Percentiles rank a stretch among this genome's conserved stretches.
phyloP scores from a whole-genome alignment of 1,140 invertebrate species.

The Maconellicoccus hirsutus region DNA sequence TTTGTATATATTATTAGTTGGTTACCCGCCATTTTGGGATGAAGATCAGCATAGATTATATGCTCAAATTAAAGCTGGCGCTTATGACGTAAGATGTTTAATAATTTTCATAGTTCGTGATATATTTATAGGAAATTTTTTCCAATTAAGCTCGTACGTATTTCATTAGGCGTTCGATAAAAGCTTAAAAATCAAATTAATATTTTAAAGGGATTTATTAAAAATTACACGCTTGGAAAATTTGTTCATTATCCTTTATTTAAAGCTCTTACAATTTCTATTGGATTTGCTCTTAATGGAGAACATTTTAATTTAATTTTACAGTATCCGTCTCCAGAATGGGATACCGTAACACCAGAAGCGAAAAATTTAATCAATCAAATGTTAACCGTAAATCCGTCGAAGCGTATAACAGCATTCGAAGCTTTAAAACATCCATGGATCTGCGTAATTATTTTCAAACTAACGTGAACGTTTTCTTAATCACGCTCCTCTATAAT shows the following conservation, averaged over 20 bases:
- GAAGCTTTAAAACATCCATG: constrained; percentile 98
- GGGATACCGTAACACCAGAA: constrained; percentile 99
- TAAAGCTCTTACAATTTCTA: too few species aligned
- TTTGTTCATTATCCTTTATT: too few species aligned
- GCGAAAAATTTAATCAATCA: constrained; percentile 99
- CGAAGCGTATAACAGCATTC: constrained; percentile 93
- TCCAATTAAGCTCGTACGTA: too few species aligned
- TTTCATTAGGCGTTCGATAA: too few species aligned
- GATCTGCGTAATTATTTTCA: constrained; percentile 79
- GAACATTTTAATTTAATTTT: too few species aligned
- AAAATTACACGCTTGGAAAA: too few species aligned
- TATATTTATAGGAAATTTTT: too few species aligned
- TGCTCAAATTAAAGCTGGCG: constrained; percentile 98
- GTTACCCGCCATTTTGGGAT: constrained; percentile 99
- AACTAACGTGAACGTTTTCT: background rate
- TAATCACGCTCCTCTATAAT: background rate
- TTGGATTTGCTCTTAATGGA: too few species aligned
- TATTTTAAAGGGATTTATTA: too few species aligned
- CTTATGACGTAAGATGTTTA: constrained; percentile 79
- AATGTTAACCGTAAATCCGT: constrained; percentile 98
- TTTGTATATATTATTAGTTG: constrained; percentile 97
- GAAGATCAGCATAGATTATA: constrained; percentile 99
- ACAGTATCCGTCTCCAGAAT: constrained; percentile 98
- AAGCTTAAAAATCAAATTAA: too few species aligned
- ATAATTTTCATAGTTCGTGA: too few species aligned